Base-by-base conservation (phyloP, 1,140 invertebrate species). In the Telenomus remus region DNA sequence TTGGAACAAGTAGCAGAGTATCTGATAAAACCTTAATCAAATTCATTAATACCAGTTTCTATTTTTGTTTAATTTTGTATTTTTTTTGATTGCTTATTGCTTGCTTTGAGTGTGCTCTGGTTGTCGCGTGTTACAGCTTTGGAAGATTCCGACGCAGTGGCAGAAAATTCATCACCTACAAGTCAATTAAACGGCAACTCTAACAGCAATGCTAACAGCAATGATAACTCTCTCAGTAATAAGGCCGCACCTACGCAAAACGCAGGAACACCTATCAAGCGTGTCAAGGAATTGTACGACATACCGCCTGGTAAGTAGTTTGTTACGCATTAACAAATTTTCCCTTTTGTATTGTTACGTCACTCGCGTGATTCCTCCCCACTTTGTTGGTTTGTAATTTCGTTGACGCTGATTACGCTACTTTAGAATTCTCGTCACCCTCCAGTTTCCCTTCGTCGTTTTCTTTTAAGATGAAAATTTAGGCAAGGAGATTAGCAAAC, bases 271-370 rank as follows among this genome's bases (percentile, higher is more conserved):
- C 79, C 82, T 64, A 80, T 80, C 69, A 91, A 91, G 83, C 90
- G 91, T 79, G 89, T 93, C 37, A 93, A 95, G 80, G 92, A 95
- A 81, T 83, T 95, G 35, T 95, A 95, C 85, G 94, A 95, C 86
- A 95, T 95, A 86, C 94, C 94, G 55, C 90, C 92, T 73, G 94
- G 94, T 94, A 88, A 93, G 93, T 92, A 86, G 63, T 75, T 75
- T 78, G 71, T 66, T 64, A 54, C 56, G 55, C 75, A 63, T 49
- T 19, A 77, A 72, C 55, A 42, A 65, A 73, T 72, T 72, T 72
- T 16, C 48, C 55, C 69, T 60, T 55, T 72, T 71, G n/a, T n/a
- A n/a, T n/a, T n/a, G 56, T 71, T 71, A 76, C 65, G 39, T 65
- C 57, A 72, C 51, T 69, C 42, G 65, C 49, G 12, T 44, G 37